Evolutionary conservation across 2,113 vertebrate genomes (phyloP).

Genomic region (Merops nubicus): DNA sequence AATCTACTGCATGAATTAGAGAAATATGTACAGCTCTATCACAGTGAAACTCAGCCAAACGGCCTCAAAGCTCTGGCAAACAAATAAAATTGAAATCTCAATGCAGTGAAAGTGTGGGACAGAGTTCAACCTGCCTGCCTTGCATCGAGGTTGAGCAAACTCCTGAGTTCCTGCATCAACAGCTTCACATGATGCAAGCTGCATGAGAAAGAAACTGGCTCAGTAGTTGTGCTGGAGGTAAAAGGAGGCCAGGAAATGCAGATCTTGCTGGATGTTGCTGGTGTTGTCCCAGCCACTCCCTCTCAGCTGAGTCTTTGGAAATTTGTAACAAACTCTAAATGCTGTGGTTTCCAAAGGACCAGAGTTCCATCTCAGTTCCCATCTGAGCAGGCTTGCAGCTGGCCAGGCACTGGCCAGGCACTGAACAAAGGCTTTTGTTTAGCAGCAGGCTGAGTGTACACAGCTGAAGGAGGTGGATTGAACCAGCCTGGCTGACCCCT

Average conservation of each 20-base stretch:
- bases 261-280: neutral
- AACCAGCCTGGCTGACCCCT: constrained; percentile 11
- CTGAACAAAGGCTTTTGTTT: constrained; percentile 61
- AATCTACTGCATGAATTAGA: neutral
- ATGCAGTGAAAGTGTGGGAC: neutral
- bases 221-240: neutral
- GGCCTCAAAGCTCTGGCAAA: neutral
- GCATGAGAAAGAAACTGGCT: neutral
- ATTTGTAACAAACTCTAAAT: neutral
- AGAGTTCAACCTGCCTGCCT: neutral
- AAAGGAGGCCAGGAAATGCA: neutral
- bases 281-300: neutral
- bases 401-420: neutral
- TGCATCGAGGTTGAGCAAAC: neutral
- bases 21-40: neutral
- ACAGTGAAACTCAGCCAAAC: neutral
- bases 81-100: neutral
- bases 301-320: neutral
- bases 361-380: constrained; percentile 28
- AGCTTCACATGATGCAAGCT: neutral
- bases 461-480: constrained; percentile 37
- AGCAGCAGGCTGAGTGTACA: constrained; percentile 16
- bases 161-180: neutral
- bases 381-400: constrained; percentile 24
- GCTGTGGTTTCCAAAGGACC: neutral